Evolutionary conservation across 2,888 invertebrate genomes (phyloP).

Genomic region (Pseudococcus viburni): DNA sequence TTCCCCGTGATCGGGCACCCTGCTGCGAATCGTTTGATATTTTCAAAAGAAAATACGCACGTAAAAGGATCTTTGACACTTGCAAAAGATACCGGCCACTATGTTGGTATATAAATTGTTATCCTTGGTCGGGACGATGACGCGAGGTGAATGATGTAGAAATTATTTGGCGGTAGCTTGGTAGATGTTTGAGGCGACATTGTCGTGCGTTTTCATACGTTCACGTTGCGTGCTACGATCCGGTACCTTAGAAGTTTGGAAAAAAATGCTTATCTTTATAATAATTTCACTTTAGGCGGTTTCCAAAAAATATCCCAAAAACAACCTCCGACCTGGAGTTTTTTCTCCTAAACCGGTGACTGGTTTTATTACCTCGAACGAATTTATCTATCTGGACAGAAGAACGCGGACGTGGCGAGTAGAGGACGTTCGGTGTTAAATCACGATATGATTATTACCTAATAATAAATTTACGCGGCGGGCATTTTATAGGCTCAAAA

Average conservation of each 20-base stretch:
- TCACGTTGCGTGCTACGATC: too few species aligned
- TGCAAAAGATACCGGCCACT: constrained; percentile 47
- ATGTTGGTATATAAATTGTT: constrained; percentile 40
- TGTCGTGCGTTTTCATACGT: background rate
- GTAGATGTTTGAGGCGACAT: background rate
- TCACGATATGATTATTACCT: constrained; percentile 50
- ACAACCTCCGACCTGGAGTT: background rate
- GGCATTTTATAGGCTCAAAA: constrained; percentile 28
- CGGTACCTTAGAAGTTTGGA: background rate
- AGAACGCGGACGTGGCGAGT: constrained; percentile 19
- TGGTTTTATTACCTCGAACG: constrained; percentile 45
- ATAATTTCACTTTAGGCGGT: background rate
- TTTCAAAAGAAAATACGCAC: constrained; percentile 40
- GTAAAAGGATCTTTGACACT: constrained; percentile 53
- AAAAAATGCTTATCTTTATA: background rate
- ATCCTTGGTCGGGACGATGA: background rate
- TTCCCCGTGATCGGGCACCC: constrained; percentile 25
- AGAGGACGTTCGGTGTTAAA: constrained; percentile 50
- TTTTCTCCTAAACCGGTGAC: background rate
- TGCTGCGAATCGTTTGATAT: constrained; percentile 57
- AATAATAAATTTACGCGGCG: constrained; percentile 39
- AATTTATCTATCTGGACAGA: background rate
- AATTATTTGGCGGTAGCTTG: background rate
- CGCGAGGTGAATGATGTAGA: constrained; percentile 9
- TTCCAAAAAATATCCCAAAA: constrained; percentile 37